These are phyloP conservation scores for Linyphia triangularis DNA, from an alignment of 2,888 invertebrate genomes.

Conservation along the genomic window DNA sequence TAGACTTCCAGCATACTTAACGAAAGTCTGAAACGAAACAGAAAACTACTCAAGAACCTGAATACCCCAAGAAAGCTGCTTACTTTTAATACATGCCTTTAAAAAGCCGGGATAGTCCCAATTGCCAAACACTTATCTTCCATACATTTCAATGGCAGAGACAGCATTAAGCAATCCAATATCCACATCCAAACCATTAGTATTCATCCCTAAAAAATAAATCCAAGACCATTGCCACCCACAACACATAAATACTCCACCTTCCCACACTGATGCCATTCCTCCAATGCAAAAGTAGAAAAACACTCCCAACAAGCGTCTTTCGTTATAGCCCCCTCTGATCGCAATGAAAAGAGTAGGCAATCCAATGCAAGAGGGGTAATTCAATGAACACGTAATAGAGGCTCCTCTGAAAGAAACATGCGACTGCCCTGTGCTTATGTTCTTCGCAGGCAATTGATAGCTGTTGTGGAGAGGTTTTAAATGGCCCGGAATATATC, in stretches of 20 bases:
- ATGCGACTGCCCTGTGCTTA: conserved; percentile 44
- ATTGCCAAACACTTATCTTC: too few species aligned
- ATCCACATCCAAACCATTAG: not conserved
- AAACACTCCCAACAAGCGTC: not conserved
- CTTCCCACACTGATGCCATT: not conserved
- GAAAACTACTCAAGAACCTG: too few species aligned
- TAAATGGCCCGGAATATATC: conserved; percentile 63
- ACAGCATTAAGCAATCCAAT: too few species aligned
- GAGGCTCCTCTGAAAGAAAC: conserved; percentile 15
- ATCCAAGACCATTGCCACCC: not conserved
- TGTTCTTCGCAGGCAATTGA: conserved; percentile 27
- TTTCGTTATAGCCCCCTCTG: not conserved
- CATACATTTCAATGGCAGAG: too few species aligned
- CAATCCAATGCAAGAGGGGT: not conserved
- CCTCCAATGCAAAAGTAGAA: not conserved
- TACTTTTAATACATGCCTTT: too few species aligned
- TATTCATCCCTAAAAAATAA: too few species aligned
- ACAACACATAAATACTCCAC: not conserved
- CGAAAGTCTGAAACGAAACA: too few species aligned
- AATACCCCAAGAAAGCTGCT: too few species aligned
- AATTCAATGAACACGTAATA: conserved; percentile 60
- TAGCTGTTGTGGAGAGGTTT: conserved; percentile 22
- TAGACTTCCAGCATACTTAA: too few species aligned
- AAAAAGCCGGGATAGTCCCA: too few species aligned
- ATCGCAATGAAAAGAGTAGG: not conserved